phyloP scores from a whole-genome alignment of 2,888 invertebrate genomes.

The Spialia ferax region DNA sequence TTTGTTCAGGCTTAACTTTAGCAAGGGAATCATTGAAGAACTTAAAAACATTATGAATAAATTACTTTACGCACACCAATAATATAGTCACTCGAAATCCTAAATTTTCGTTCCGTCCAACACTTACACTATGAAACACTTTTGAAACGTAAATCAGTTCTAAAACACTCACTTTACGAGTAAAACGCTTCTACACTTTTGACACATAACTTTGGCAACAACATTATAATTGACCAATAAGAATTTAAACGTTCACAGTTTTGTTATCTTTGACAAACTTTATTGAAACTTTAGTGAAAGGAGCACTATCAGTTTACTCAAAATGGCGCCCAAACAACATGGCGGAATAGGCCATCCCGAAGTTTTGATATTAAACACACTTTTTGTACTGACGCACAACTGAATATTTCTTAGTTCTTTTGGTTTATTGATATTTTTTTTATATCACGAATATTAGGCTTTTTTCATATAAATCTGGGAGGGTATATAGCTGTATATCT shows the following conservation, averaged over 20 bases:
- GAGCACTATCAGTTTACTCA: neutral
- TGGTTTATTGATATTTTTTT: too few relatives aligned
- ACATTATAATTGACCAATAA: conserved; percentile 22
- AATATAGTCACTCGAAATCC: neutral
- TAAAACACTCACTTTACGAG: too few relatives aligned
- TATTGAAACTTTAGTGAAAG: neutral
- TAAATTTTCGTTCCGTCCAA: neutral
- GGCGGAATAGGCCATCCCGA: neutral
- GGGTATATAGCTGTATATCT: too few relatives aligned
- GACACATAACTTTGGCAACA: conserved; percentile 30
- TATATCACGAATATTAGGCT: too few relatives aligned
- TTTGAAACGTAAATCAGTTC: neutral
- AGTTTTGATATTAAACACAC: neutral
- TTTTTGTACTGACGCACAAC: conserved; percentile 18
- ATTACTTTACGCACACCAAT: neutral
- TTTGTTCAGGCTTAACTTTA: neutral
- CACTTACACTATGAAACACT: neutral
- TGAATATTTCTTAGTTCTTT: neutral
- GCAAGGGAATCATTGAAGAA: conserved; percentile 2
- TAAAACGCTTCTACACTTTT: conserved; percentile 25
- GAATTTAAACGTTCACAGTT: neutral
- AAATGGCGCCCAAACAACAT: neutral
- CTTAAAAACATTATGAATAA: neutral
- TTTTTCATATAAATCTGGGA: too few relatives aligned
- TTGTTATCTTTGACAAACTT: neutral